Evolutionary conservation across 2,797 vertebrate genomes (phyloP).

Genomic region (Xenops minutus): DNA sequence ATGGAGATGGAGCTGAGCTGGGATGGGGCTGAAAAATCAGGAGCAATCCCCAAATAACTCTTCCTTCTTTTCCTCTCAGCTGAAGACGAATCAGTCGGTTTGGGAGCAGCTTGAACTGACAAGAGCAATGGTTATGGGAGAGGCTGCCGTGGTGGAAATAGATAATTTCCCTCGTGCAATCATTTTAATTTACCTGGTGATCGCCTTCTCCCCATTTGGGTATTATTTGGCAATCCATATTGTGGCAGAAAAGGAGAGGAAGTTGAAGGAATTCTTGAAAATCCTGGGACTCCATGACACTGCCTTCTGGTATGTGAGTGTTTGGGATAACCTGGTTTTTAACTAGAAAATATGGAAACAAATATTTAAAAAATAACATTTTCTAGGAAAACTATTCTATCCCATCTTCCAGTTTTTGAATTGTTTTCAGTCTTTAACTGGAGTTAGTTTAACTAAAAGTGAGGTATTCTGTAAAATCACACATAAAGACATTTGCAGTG

Average conservation of each 20-base stretch:
- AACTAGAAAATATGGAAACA: background rate
- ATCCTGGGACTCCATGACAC: constrained; percentile 95
- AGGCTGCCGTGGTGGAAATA: constrained; percentile 88
- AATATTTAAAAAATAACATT: rapidly evolving
- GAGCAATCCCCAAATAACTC: background rate
- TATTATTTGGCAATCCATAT: constrained; percentile 95
- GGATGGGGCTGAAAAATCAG: background rate
- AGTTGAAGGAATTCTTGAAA: constrained; percentile 92
- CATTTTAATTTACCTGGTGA: constrained; percentile 93
- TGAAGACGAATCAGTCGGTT: constrained; percentile 88
- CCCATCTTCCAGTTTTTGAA: background rate
- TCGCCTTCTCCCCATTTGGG: constrained; percentile 95
- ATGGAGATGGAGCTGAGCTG: background rate
- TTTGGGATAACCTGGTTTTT: background rate
- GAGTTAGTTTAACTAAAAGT: background rate
- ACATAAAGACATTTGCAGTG: background rate
- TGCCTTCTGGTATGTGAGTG: constrained; percentile 88
- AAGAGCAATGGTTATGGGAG: constrained; percentile 89
- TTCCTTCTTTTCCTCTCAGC: constrained; percentile 66
- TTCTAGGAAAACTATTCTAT: background rate
- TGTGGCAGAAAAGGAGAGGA: constrained; percentile 93
- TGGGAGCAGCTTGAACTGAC: constrained; percentile 84
- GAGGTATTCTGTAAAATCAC: background rate
- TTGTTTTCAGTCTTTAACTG: background rate
- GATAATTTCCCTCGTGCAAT: constrained; percentile 91